Evolutionary conservation across 2,888 invertebrate genomes (phyloP), one percentile per base, ranked within the genome.

Genomic region (Mimachlamys varia): DNA sequence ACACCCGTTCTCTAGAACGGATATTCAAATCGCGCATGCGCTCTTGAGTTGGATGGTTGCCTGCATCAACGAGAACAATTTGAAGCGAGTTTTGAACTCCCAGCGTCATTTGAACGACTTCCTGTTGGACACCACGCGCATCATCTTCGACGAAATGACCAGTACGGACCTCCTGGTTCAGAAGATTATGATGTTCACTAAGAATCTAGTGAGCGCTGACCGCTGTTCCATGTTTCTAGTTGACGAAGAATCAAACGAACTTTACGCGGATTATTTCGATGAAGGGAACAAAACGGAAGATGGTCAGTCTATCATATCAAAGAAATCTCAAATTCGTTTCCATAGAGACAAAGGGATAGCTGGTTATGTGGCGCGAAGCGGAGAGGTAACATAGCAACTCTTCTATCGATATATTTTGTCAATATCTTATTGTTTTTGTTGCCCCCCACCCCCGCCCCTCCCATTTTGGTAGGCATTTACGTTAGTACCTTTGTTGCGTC

Each of bases 111-210:
- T 94, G 38, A 94, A 94, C 91, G 92, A 93, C 55, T 94, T 94
- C 88, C 92, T 94, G 27, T 89, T 94, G 76, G 93, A 93, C 33
- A 93, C 93, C 17, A 94, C 94, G n/a, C 93, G 93, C 90, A 92
- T 92, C 12, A 93, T 95, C 91, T 95, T 95, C 91, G 94, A 95
- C 91, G 95, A 95, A 88, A 93, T 95, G 62, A 93, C 93, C 33
- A 93, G 93, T 89, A 93, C 94, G 38, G 95, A 95, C 89, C 89
- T 76, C 7, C 92, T 95, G 3, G 92, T 95, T 37, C 92, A 94
- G 76, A 94, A 94, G 38, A 95, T 95, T 55, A 94, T 95, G 94
- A 94, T 94, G 89, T 94, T 93, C 90, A 94, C 95, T 50, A 95
- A 95, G 90, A 93, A 95, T 50, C 93, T 95, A 27, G 95, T 95